Evolutionary conservation across 2,797 vertebrate species (phyloP), one percentile per base, ranked within the genome.

Genomic region (Scarus forsteni): DNA sequence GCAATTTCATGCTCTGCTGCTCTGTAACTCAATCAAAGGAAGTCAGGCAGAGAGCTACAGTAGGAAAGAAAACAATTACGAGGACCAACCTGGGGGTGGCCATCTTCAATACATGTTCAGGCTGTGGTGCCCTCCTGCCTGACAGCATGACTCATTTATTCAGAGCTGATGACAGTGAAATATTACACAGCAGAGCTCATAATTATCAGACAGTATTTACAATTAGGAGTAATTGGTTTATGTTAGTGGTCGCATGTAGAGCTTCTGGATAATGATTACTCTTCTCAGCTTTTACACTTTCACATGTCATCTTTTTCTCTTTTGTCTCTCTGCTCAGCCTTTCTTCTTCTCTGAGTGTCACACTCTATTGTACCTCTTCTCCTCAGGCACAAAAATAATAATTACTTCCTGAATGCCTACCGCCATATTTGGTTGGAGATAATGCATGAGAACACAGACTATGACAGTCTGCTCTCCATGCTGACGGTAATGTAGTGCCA

Each of bases 381-480:
- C 86, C 94, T 95, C 93, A 98, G 98, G 97, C 96, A 99, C 96
- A 97, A 93, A 98, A 98, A 95, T 97, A 98, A 96, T 94, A 97
- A 96, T 98, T 97, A 96, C 96, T 97, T 97, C 97, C 96, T 98
- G 97, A 98, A 92, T 93, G 93, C 96, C 95, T 98, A 96, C 94
- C 95, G 94, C 96, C 96, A 92, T 93, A 93, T 96, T 93, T 98
- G 97, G 97, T 96, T 98, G 96, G 96, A 95, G 95, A 96, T 96
- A 94, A 96, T 97, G 96, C 96, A 96, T 95, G 96, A 96, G 96
- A 96, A 96, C 94, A 92, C 95, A 96, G 96, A 96, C 91, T 96
- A 93, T 97, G 96, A 96, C 96, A 95, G 96, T 96, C 97, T 99
- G 95, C 96, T 98, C 92, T 95, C 95, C 91, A 93, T 95, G 96